Evolutionary conservation across 2,113 vertebrate genomes (phyloP).

Genomic region (Dipodomys stephensi): DNA sequence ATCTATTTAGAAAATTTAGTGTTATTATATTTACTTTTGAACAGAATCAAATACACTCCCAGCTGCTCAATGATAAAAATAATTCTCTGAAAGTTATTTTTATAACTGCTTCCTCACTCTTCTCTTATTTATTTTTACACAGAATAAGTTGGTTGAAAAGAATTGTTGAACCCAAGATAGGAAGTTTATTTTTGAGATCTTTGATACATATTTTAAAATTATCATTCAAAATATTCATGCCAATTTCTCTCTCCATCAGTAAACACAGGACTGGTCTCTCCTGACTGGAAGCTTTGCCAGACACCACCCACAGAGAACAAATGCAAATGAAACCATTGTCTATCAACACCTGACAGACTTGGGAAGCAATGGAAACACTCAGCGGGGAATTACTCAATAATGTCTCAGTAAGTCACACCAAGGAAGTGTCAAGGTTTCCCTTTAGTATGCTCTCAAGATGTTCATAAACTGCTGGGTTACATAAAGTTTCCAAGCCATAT

Average conservation of each 20-base stretch:
- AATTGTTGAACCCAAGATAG: background rate
- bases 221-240: constrained; percentile 60
- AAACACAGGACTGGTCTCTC: constrained; percentile 28
- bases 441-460: background rate
- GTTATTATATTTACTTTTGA: background rate
- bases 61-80: background rate
- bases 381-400: too few relatives aligned
- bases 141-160: background rate
- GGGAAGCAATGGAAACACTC: too few relatives aligned
- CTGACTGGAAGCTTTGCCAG: background rate
- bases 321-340: too few relatives aligned
- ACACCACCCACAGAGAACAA: too few relatives aligned
- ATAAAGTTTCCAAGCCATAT: constrained; percentile 10
- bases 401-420: too few relatives aligned
- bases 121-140: background rate
- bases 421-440: background rate
- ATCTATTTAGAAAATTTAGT: background rate
- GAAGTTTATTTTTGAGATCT: constrained; percentile 49
- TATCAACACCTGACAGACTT: too few relatives aligned
- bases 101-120: background rate
- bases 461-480: background rate
- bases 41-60: background rate
- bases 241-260: constrained; percentile 13
- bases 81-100: background rate
- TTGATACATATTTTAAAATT: constrained; percentile 50